These are phyloP conservation scores for Gallinago paraguaiae DNA, from an alignment of 2,113 vertebrate species.

Conservation along the genomic window DNA sequence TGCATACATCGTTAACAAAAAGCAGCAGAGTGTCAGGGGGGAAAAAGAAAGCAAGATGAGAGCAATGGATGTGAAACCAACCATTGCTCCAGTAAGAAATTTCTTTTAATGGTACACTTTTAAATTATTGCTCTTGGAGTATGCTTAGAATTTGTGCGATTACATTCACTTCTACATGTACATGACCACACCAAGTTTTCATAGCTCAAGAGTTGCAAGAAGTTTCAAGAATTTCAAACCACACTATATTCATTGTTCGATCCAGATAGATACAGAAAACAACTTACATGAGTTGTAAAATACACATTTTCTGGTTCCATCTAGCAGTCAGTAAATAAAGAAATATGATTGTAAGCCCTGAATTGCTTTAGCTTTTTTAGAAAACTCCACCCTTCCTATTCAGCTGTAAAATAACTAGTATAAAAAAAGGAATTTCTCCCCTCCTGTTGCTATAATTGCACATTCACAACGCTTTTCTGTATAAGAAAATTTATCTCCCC, in stretches of 20 bases:
- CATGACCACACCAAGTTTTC: neutral
- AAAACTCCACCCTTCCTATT: neutral
- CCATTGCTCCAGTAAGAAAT: neutral
- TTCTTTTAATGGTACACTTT: neutral
- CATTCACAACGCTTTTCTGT: neutral
- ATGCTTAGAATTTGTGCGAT: no score
- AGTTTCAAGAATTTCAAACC: neutral
- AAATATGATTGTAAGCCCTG: accelerated
- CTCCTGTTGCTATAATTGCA: accelerated
- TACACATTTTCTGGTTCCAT: neutral
- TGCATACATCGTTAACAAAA: neutral
- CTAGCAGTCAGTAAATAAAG: neutral
- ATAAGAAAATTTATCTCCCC: neutral
- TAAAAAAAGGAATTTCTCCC: neutral
- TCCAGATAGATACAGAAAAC: neutral
- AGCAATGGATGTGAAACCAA: neutral
- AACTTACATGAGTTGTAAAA: accelerated
- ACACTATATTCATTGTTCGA: neutral
- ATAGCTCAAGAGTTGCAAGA: neutral
- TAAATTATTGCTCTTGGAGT: neutral
- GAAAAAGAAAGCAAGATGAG: neutral
- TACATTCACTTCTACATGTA: neutral
- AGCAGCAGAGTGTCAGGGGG: accelerated
- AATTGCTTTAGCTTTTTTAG: neutral
- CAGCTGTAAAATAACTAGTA: accelerated